These are phyloP conservation scores for Hedychridium roseum DNA, from an alignment of 2,888 invertebrate species.

Conservation along the genomic window DNA sequence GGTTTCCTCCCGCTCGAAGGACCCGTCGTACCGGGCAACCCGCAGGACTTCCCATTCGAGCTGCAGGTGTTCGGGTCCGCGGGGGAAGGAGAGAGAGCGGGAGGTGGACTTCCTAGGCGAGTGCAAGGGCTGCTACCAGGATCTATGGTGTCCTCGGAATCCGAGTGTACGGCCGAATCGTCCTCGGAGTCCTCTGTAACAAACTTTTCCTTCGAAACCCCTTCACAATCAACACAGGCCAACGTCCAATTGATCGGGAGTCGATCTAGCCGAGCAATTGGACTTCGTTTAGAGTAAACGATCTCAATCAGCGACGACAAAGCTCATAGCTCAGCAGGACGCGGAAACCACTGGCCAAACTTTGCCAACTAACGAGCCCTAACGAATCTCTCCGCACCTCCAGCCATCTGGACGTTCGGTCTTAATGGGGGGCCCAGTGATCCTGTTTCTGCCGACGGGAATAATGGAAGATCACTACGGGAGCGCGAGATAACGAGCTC, in stretches of 20 bases:
- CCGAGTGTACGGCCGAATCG: constrained; percentile 59
- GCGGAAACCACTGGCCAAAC: constrained; percentile 28
- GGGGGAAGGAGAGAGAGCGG: constrained; percentile 52
- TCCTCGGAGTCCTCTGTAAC: constrained; percentile 59
- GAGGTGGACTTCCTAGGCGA: constrained; percentile 50
- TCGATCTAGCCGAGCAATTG: constrained; percentile 18
- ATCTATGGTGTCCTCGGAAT: constrained; percentile 62
- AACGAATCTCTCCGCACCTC: constrained; percentile 56
- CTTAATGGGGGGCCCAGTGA: constrained; percentile 43
- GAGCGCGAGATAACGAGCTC: constrained; percentile 51
- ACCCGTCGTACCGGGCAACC: constrained; percentile 47
- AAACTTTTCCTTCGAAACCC: background rate
- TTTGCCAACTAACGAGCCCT: constrained; percentile 52
- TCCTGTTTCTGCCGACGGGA: constrained; percentile 41
- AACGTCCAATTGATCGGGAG: constrained; percentile 3
- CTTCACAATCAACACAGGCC: background rate
- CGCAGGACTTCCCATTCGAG: constrained; percentile 28
- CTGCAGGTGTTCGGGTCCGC: constrained; percentile 39
- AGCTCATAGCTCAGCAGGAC: constrained; percentile 24
- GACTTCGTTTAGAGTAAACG: constrained; percentile 31
- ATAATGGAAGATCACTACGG: constrained; percentile 52
- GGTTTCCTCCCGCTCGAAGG: constrained; percentile 76
- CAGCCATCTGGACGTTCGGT: constrained; percentile 55
- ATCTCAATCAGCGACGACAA: constrained; percentile 31
- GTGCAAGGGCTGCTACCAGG: constrained; percentile 61